Percentiles rank a stretch among this genome's conserved stretches.
Conservation (phyloP, 2,797 vertebrate species). For the Anguilla megastoma region DNA sequence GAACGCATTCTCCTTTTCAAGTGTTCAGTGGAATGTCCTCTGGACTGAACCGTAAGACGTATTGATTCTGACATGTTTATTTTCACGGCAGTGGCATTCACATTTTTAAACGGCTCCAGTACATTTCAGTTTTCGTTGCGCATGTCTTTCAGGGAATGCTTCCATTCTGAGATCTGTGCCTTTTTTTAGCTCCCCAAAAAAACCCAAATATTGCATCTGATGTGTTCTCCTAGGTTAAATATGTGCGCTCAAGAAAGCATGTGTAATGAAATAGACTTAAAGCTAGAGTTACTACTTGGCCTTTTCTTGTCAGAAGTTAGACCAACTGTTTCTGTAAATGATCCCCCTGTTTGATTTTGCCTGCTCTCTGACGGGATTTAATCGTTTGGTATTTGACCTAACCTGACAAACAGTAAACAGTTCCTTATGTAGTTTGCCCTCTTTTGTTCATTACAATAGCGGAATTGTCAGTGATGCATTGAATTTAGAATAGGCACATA, state of each 20-base stretch:
- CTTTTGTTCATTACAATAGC: background rate
- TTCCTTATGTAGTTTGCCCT: slow-evolving; percentile 15
- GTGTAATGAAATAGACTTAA: slow-evolving; percentile 12
- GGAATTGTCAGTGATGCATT: slow-evolving; percentile 20
- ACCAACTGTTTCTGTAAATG: slow-evolving; percentile 22
- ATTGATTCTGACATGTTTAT: slow-evolving; percentile 78
- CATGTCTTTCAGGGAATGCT: slow-evolving; percentile 58
- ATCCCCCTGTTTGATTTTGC: slow-evolving; percentile 11
- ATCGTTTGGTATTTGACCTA: background rate
- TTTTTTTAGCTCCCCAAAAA: slow-evolving; percentile 21
- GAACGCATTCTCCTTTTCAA: slow-evolving; percentile 47
- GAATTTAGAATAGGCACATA: slow-evolving; percentile 10
- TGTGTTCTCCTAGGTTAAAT: background rate
- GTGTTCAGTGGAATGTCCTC: slow-evolving; percentile 58
- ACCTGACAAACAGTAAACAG: slow-evolving; percentile 9
- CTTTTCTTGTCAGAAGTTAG: background rate
- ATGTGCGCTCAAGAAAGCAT: background rate
- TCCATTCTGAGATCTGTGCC: slow-evolving; percentile 50
- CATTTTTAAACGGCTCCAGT: slow-evolving; percentile 56
- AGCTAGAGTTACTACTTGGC: slow-evolving; percentile 13
- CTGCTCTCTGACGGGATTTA: slow-evolving; percentile 15
- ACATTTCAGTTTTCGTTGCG: slow-evolving; percentile 57
- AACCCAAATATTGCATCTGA: slow-evolving; percentile 39
- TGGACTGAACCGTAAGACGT: slow-evolving; percentile 53
- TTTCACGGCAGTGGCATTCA: slow-evolving; percentile 63